phyloP scores from a whole-genome alignment of 2,888 invertebrate species.

The Poecilobothrus nobilitatus region DNA sequence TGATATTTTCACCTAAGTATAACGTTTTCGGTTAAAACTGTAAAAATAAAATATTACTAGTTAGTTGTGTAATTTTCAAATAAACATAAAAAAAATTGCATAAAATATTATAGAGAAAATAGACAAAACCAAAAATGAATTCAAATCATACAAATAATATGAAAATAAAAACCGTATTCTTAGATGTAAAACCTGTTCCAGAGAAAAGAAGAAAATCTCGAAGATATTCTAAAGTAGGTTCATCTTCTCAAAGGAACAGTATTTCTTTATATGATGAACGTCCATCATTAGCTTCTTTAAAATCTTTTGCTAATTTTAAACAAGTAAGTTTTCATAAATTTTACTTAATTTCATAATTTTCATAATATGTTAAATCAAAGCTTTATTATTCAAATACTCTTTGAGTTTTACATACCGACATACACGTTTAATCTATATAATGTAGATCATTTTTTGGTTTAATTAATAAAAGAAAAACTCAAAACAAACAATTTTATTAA shows the following conservation, averaged over 20 bases:
- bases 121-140: neutral
- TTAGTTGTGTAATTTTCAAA: neutral
- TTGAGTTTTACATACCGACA: no score
- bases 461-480: no score
- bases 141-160: constrained; percentile 23
- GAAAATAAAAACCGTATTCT: constrained; percentile 36
- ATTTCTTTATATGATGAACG: constrained; percentile 28
- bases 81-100: no score
- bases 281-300: constrained; percentile 30
- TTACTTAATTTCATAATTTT: no score
- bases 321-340: constrained; percentile 27
- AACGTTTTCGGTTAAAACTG: neutral
- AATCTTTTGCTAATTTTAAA: constrained; percentile 29
- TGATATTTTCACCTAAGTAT: neutral
- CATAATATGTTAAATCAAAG: no score
- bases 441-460: no score
- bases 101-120: neutral
- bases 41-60: neutral
- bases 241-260: constrained; percentile 33
- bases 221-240: constrained; percentile 34
- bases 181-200: constrained; percentile 38
- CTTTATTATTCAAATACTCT: no score
- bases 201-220: constrained; percentile 26
- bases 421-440: no score
- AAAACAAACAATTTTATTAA: no score